Conservation (phyloP, 2,113 vertebrate species). For the Pycnonotus jocosus region DNA sequence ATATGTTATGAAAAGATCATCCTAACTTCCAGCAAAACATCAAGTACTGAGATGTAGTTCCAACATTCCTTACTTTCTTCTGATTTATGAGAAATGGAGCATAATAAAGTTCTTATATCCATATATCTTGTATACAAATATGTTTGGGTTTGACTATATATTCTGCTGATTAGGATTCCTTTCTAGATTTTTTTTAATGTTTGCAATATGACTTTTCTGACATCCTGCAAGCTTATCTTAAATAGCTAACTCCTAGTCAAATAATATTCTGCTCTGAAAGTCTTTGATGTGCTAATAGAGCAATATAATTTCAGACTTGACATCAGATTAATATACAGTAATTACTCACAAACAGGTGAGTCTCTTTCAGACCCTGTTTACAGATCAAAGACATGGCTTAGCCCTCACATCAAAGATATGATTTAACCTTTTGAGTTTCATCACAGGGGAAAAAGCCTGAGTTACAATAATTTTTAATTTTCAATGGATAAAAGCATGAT, state of each 20-base stretch:
- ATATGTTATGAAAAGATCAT: not conserved
- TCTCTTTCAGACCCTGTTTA: constrained; percentile 2
- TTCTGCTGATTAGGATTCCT: not conserved
- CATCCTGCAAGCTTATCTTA: not conserved
- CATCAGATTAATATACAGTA: constrained; percentile 13
- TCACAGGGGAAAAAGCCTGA: not conserved
- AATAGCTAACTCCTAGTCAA: constrained; percentile 10
- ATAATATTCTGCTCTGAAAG: not conserved
- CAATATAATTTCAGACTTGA: constrained; percentile 2
- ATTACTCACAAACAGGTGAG: constrained; percentile 37
- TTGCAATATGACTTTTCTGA: not conserved
- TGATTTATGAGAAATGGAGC: not conserved
- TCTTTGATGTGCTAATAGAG: constrained; percentile 48
- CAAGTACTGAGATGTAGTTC: not conserved
- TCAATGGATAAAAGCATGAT: not conserved
- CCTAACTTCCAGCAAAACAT: not conserved
- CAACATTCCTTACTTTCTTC: not conserved
- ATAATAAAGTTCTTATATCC: not conserved
- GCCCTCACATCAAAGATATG: constrained; percentile 13
- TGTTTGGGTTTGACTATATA: not conserved
- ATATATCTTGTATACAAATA: not conserved
- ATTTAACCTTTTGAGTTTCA: constrained; percentile 29
- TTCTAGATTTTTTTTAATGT: not conserved
- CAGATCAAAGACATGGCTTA: constrained; percentile 33
- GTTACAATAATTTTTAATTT: constrained; percentile 16